Percentiles rank a stretch among this genome's conserved stretches.
Conservation (phyloP, 2,113 vertebrate species). For the Calidris pygmaea region DNA sequence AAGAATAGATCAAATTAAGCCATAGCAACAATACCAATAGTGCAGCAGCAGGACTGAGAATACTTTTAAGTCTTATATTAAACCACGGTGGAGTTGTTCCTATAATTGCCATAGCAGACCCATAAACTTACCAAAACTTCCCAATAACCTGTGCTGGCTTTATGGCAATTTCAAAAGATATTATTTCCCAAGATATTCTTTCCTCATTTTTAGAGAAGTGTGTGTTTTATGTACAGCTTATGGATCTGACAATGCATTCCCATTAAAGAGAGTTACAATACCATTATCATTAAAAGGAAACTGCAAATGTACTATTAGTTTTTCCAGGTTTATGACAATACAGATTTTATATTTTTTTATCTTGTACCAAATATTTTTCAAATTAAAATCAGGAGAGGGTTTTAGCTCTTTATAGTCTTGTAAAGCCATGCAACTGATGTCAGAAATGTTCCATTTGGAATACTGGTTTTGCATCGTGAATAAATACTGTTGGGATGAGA, state of each 20-base stretch:
- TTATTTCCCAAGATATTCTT: slow-evolving; percentile 26
- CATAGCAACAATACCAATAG: neutral
- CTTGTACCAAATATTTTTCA: slow-evolving; percentile 22
- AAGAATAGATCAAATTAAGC: neutral
- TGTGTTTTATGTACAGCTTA: slow-evolving; percentile 29
- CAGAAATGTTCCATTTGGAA: neutral
- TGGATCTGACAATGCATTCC: slow-evolving; percentile 14
- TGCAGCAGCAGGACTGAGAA: neutral
- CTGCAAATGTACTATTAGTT: neutral
- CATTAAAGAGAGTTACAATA: slow-evolving; percentile 46
- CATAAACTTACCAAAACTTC: slow-evolving; percentile 16
- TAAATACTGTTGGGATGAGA: neutral
- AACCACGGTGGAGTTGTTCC: neutral
- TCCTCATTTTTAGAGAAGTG: slow-evolving; percentile 37
- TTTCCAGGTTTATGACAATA: neutral
- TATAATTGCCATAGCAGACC: neutral
- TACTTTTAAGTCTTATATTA: neutral
- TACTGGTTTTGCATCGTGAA: neutral
- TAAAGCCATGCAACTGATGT: neutral
- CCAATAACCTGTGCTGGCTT: neutral
- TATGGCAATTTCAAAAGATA: slow-evolving; percentile 5
- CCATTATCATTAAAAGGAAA: slow-evolving; percentile 34
- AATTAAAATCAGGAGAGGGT: neutral
- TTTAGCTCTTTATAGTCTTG: neutral
- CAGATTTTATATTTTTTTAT: neutral